phyloP scores from a whole-genome alignment of 2,888 invertebrate species.

The Thumatha senex region DNA sequence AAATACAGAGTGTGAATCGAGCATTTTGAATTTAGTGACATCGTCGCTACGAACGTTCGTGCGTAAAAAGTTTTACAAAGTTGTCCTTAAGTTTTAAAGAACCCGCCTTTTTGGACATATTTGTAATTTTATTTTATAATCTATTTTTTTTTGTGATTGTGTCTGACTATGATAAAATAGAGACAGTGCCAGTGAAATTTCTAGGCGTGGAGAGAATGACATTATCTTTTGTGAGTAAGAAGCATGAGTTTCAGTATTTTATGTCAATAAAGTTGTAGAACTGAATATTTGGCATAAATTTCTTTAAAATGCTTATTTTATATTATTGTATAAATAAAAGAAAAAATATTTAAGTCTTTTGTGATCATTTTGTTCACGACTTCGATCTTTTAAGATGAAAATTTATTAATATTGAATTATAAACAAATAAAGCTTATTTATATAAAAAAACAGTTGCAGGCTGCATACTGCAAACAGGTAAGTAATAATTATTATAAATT shows the following conservation, averaged over 20 bases:
- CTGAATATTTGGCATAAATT: too few relatives aligned
- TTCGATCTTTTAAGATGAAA: constrained; percentile 3
- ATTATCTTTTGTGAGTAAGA: constrained; percentile 79
- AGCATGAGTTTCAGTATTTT: neutral
- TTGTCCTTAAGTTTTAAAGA: constrained; percentile 22
- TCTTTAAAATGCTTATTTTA: too few relatives aligned
- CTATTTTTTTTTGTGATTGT: constrained; percentile 15
- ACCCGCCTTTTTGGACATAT: constrained; percentile 14
- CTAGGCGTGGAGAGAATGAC: constrained; percentile 75
- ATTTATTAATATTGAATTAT: constrained; percentile 5
- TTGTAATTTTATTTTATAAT: too few relatives aligned
- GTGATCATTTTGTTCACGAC: neutral
- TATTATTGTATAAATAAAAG: too few relatives aligned
- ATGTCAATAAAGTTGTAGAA: too few relatives aligned
- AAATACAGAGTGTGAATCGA: constrained; percentile 21
- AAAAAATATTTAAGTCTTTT: too few relatives aligned
- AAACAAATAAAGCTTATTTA: constrained; percentile 20
- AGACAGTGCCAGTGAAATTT: constrained; percentile 54
- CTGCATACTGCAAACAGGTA: constrained; percentile 6
- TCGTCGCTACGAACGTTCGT: constrained; percentile 17
- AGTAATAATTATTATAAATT: constrained; percentile 48
- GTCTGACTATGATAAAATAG: constrained; percentile 39
- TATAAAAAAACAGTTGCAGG: constrained; percentile 16
- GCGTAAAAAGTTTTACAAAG: constrained; percentile 27
- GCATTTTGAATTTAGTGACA: constrained; percentile 15